Conservation (phyloP, 2,113 vertebrate species). For the Mus musculus region GRCm39 chr6:38800001-38800500, state of each 20-base stretch:
- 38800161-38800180: neutral
- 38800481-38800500: conserved; percentile 7
- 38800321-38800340: neutral
- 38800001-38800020: too few species aligned
- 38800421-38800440: neutral
- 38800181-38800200: neutral
- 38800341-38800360: too few species aligned
- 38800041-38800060: neutral
- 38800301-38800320: too few species aligned
- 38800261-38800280: neutral
- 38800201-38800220: neutral
- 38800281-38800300: neutral
- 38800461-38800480: neutral
- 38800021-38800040: too few species aligned
- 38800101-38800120: neutral
- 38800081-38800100: neutral
- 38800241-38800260: neutral
- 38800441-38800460: neutral
- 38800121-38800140: neutral
- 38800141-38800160: neutral
- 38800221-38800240: neutral
- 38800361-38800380: neutral
- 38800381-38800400: neutral
- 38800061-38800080: neutral
- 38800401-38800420: neutral